Base-by-base conservation (phyloP, 2,888 invertebrate genomes). In the Pristionchus maxplancki region DNA sequence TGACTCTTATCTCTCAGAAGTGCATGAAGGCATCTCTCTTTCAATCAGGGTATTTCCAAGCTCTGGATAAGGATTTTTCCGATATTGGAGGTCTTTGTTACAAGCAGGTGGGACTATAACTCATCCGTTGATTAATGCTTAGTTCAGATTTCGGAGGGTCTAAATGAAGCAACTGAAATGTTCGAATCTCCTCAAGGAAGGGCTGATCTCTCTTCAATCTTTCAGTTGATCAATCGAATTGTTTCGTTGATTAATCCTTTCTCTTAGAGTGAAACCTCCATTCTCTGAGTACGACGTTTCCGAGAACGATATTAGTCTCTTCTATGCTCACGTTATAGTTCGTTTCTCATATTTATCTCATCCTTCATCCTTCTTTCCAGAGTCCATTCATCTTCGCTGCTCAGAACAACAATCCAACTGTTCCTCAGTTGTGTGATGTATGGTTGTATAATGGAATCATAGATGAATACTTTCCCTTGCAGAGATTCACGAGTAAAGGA, bases 271-370 rank as follows among this genome's bases (percentile, higher is more conserved):
- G 8, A 48, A 24, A 3, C 40, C 81, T 48, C n/a, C 81, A 13
- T 81, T 81, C n/a, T 81, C 81, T 81, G 81, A 37, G 11, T 81
- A 44, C 81, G 48, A 44, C 17, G 81, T n/a, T 48, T 48, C 44
- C n/a, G 48, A 44, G 34, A 48, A 40, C n/a, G 81, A 81, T 48
- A 48, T 40, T 11, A 37, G 5, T n/a, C 4, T 28, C 48, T 81
- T 81, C 81, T 81, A 28, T n/a, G n/a, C 24, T 24, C 28, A 28
- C n/a, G 37, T 81, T 24, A 81, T 28, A 5, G 71, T 71, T 15
- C 5, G 34, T 37, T n/a, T n/a, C n/a, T n/a, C n/a, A n/a, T n/a
- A n/a, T n/a, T n/a, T n/a, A n/a, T n/a, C n/a, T n/a, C 6, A 48
- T 0, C 4, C 28, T 81, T 81, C 81, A 17, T 48, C 11, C 5